Conservation (phyloP, 1,140 invertebrate species). For the Lerema accius region DNA sequence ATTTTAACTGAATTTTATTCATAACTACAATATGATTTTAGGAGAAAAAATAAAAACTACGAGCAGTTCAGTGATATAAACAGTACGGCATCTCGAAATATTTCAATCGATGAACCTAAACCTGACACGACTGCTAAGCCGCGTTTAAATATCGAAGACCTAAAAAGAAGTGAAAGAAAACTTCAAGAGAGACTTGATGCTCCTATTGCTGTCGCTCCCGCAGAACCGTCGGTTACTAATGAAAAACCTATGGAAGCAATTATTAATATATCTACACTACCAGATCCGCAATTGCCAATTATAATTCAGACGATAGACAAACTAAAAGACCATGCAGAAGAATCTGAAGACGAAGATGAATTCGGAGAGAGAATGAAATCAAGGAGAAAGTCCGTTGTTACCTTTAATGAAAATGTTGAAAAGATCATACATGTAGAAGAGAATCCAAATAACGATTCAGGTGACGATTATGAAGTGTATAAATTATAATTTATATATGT, state of each 20-base stretch:
- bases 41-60: slow-evolving; percentile 57
- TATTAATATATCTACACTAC: slow-evolving; percentile 40
- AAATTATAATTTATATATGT: slow-evolving; percentile 52
- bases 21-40: slow-evolving; percentile 33
- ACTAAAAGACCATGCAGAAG: slow-evolving; percentile 61
- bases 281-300: slow-evolving; percentile 48
- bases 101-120: slow-evolving; percentile 47
- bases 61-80: slow-evolving; percentile 63
- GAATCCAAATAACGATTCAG: slow-evolving; percentile 38
- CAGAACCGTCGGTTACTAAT: slow-evolving; percentile 33
- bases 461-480: slow-evolving; percentile 53
- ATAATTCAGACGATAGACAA: slow-evolving; percentile 75
- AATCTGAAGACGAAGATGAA: slow-evolving; percentile 65
- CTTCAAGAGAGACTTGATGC: slow-evolving; percentile 67
- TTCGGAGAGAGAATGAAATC: slow-evolving; percentile 61
- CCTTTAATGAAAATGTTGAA: slow-evolving; percentile 77
- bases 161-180: slow-evolving; percentile 65
- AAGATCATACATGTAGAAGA: slow-evolving; percentile 77
- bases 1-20: slow-evolving; percentile 3
- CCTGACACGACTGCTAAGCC: slow-evolving; percentile 46
- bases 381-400: slow-evolving; percentile 73
- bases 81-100: slow-evolving; percentile 60
- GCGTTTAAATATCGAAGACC: slow-evolving; percentile 62
- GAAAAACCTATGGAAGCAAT: slow-evolving; percentile 35
- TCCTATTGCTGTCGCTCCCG: slow-evolving; percentile 43